Percentiles rank a stretch among this genome's conserved stretches.
These are phyloP conservation scores for Sinotaia quadrata DNA, from an alignment of 2,888 invertebrate species.

Conservation along the genomic window DNA sequence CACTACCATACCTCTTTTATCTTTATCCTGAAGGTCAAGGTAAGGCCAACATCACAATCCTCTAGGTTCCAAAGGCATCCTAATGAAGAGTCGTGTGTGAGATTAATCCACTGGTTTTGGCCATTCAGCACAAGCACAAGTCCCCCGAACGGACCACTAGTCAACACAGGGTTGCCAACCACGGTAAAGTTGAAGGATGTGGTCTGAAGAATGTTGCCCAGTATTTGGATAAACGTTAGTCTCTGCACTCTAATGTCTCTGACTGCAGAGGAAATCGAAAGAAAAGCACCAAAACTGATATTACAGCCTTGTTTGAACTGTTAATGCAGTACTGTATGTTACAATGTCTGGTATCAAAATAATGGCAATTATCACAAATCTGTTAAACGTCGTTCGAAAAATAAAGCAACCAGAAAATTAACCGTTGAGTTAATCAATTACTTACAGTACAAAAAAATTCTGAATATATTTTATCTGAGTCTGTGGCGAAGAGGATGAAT, in stretches of 20 bases:
- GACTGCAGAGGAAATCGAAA: slow-evolving; percentile 28
- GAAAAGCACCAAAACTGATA: too few relatives aligned
- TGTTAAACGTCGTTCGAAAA: too few relatives aligned
- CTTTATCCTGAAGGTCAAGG: slow-evolving; percentile 43
- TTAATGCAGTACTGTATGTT: too few relatives aligned
- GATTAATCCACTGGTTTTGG: slow-evolving; percentile 46
- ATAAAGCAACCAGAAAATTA: too few relatives aligned
- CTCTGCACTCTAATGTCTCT: slow-evolving; percentile 42
- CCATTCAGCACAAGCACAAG: slow-evolving; percentile 51
- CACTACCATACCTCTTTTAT: slow-evolving; percentile 28
- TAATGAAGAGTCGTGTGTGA: slow-evolving; percentile 41
- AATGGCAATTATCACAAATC: too few relatives aligned
- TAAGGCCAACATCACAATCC: slow-evolving; percentile 44
- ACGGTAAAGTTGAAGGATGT: slow-evolving; percentile 39
- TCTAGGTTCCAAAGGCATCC: slow-evolving; percentile 42
- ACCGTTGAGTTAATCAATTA: too few relatives aligned
- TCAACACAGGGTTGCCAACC: slow-evolving; percentile 45
- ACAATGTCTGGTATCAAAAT: too few relatives aligned
- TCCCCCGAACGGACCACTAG: slow-evolving; percentile 52
- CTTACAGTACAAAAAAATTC: too few relatives aligned
- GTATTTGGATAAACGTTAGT: slow-evolving; percentile 45
- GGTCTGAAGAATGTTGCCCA: slow-evolving; percentile 38
- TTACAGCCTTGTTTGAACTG: too few relatives aligned
- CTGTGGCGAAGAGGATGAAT: too few relatives aligned
- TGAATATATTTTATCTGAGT: too few relatives aligned